Percentiles rank a stretch among this genome's conserved stretches.
Conservation (phyloP, 1,140 invertebrate genomes). For the Orius insidiosus region DNA sequence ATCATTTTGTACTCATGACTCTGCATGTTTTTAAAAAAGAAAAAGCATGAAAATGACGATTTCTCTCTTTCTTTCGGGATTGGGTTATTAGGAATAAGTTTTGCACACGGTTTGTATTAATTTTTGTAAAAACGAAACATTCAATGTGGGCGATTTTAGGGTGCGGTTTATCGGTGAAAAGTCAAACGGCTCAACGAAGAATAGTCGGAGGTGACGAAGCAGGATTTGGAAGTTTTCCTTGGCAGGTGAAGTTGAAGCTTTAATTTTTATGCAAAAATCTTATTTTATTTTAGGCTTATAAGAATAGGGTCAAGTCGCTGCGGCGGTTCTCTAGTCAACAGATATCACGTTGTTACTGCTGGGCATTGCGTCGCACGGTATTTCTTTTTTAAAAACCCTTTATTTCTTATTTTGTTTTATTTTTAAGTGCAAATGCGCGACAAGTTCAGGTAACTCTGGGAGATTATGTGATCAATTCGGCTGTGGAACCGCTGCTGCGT, state of each 20-base stretch:
- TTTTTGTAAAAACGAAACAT: not conserved
- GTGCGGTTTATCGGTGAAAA: constrained; percentile 65
- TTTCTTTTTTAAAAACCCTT: not conserved
- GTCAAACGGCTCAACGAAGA: constrained; percentile 67
- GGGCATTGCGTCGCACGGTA: constrained; percentile 86
- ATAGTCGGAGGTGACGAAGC: constrained; percentile 88
- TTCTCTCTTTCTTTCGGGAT: not conserved
- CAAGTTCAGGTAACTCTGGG: constrained; percentile 84
- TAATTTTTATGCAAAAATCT: not conserved
- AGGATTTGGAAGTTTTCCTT: constrained; percentile 85
- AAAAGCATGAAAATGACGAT: not conserved
- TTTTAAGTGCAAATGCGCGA: constrained; percentile 53
- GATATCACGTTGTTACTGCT: constrained; percentile 85
- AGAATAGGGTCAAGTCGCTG: constrained; percentile 77
- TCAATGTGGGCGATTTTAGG: constrained; percentile 38
- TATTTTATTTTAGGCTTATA: constrained; percentile 54
- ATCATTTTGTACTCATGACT: not conserved
- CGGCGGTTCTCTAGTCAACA: constrained; percentile 81
- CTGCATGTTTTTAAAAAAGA: not conserved
- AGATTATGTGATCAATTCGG: constrained; percentile 86
- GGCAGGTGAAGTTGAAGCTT: constrained; percentile 45
- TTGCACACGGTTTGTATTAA: not conserved
- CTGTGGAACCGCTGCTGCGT: constrained; percentile 71
- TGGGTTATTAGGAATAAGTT: too few relatives aligned
- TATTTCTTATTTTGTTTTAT: constrained; percentile 6